These are phyloP conservation scores for Arremon aurantiirostris DNA, from an alignment of 2,797 vertebrate genomes.

Conservation along the genomic window DNA sequence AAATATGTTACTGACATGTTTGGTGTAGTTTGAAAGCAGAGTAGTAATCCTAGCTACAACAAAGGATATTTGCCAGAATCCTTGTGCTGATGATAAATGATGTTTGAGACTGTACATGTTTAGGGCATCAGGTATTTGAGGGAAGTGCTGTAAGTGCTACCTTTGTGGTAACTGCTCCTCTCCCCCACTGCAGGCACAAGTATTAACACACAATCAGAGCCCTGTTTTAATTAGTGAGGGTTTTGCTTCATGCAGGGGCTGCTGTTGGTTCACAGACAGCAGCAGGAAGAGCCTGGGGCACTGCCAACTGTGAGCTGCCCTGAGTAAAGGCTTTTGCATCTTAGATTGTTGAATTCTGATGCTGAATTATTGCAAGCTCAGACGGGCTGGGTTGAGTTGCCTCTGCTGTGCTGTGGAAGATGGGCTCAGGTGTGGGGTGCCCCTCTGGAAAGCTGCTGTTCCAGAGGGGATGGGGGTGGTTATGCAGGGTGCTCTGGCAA, in stretches of 20 bases:
- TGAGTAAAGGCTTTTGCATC: background rate
- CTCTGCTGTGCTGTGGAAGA: background rate
- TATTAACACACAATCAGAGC: background rate
- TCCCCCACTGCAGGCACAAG: background rate
- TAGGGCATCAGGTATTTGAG: background rate
- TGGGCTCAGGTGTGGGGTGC: background rate
- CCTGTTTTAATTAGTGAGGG: background rate
- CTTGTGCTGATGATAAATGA: background rate
- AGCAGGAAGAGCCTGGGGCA: background rate
- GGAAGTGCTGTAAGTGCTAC: background rate
- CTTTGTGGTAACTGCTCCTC: background rate
- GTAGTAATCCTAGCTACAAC: background rate
- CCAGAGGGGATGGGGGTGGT: background rate
- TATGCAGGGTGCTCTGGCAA: background rate
- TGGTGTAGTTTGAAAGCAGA: background rate
- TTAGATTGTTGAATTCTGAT: background rate
- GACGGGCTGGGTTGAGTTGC: background rate
- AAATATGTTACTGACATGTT: background rate
- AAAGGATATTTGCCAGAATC: background rate
- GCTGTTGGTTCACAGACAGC: background rate
- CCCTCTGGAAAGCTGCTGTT: background rate
- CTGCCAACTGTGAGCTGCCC: background rate
- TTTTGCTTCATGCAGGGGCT: background rate
- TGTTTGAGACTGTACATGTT: background rate
- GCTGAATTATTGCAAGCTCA: background rate